phyloP scores from a whole-genome alignment of 2,888 invertebrate species.

The Hydriomena furcata region DNA sequence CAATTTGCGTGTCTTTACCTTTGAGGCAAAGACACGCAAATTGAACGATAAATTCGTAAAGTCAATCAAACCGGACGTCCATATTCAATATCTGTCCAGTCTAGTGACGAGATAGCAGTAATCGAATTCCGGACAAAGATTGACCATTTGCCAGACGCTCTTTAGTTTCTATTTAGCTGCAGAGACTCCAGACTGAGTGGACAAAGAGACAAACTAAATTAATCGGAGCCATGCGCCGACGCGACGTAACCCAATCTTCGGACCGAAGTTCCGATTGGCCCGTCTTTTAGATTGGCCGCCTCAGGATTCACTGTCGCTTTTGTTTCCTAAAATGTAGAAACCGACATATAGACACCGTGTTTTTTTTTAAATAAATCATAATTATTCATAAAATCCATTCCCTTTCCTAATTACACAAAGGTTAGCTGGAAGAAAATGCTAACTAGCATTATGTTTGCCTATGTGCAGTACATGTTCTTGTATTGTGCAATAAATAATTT shows the following conservation, averaged over 20 bases:
- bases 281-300: slow-evolving; percentile 60
- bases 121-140: slow-evolving; percentile 71
- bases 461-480: too few species aligned
- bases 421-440: too few species aligned
- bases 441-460: too few species aligned
- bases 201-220: slow-evolving; percentile 80
- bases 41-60: slow-evolving; percentile 23
- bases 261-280: slow-evolving; percentile 32
- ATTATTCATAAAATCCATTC: too few species aligned
- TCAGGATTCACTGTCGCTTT: slow-evolving; percentile 30
- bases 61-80: slow-evolving; percentile 11
- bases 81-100: slow-evolving; percentile 26
- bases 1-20: too few species aligned
- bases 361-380: too few species aligned
- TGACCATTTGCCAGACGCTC: slow-evolving; percentile 61
- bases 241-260: slow-evolving; percentile 70
- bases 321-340: not conserved
- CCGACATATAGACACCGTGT: too few species aligned
- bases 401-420: too few species aligned
- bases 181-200: slow-evolving; percentile 47
- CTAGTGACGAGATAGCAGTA: slow-evolving; percentile 56
- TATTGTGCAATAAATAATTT: too few species aligned
- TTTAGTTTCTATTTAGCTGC: slow-evolving; percentile 59
- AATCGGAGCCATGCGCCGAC: slow-evolving; percentile 74
- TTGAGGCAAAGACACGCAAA: too few species aligned